Evolutionary conservation across 2,888 invertebrate genomes (phyloP).

Genomic region (Eristalinus aeneus): DNA sequence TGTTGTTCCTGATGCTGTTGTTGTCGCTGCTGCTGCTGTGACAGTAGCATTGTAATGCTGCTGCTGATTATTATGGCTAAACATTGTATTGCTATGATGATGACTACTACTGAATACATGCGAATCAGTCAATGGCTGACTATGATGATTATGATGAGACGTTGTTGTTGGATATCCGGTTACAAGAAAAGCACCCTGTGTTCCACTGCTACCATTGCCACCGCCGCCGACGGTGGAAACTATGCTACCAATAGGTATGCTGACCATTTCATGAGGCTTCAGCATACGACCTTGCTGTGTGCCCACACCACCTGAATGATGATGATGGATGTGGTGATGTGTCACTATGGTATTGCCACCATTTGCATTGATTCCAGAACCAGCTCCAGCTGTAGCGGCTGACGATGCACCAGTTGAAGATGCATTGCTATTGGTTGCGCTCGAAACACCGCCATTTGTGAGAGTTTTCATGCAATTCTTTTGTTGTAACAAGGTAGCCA

Average conservation of each 20-base stretch:
- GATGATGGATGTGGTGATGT: conserved; percentile 73
- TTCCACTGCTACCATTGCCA: conserved; percentile 56
- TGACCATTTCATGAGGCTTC: conserved; percentile 80
- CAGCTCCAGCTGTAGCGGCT: conserved; percentile 39
- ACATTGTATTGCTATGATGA: conserved; percentile 72
- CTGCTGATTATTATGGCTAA: conserved; percentile 71
- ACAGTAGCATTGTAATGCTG: conserved; percentile 70
- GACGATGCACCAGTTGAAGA: conserved; percentile 59
- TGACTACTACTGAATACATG: conserved; percentile 70
- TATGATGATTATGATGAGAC: conserved; percentile 64
- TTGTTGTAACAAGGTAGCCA: conserved; percentile 92
- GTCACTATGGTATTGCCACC: conserved; percentile 67
- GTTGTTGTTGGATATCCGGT: conserved; percentile 69
- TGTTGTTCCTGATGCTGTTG: conserved; percentile 68
- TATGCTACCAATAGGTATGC: conserved; percentile 77
- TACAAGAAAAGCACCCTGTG: conserved; percentile 73
- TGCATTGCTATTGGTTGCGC: conserved; percentile 61
- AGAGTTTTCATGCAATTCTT: conserved; percentile 91
- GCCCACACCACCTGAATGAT: conserved; percentile 45
- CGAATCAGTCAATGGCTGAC: conserved; percentile 64
- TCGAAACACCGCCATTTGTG: conserved; percentile 82
- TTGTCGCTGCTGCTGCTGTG: conserved; percentile 64
- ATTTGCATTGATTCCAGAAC: conserved; percentile 63
- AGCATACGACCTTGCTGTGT: conserved; percentile 72
- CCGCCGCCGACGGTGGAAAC: conserved; percentile 74